Evolutionary conservation across 2,888 invertebrate species (phyloP), one percentile per base, ranked within the genome.

Genomic region (Dyspetes luteomarginatus): DNA sequence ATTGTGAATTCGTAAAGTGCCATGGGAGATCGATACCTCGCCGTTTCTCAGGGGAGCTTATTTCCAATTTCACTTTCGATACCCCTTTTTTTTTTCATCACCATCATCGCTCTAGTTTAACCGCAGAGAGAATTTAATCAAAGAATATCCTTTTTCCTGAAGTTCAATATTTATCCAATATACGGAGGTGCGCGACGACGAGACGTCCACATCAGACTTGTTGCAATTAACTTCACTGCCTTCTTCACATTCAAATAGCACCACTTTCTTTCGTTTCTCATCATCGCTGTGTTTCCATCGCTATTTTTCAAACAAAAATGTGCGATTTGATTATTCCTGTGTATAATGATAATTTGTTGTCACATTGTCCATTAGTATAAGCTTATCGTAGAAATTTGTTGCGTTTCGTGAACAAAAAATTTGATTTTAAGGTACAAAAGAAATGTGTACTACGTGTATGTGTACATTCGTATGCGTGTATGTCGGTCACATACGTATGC

Each of bases 91-190:
- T 71, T 24, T 48, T 52, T 68, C 41, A 3, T 28, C 1, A 7
- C 3, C 43, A 9, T 43, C 19, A 3, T 45, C 22, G 9, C n/a
- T 69, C 55, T 22, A 12, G n/a, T 15, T 26, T 64, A 30, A 26
- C 43, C 58, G 19, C 22, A 30, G 71, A 12, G 58, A 36, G 72
- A 78, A 67, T 78, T 78, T 78, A 67, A 78, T 78, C 67, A 72
- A 72, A 77, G 72, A 78, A 22, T 26, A 65, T 60, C 67, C 48
- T 36, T 67, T 36, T 55, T 22, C 41, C 7, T 30, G 56, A 36
- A 64, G 41, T 65, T 56, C 48, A 12, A 48, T 41, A 36, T 24
- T 15, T 15, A 56, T 17, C 43, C 36, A 7, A 22, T 7, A 22
- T 19, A 26, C 9, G 19, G 30, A 56, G 48, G 50, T 48, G 15